Evolutionary conservation across 2,797 vertebrate genomes (phyloP).

Genomic region (Kryptopterus vitreolus): DNA sequence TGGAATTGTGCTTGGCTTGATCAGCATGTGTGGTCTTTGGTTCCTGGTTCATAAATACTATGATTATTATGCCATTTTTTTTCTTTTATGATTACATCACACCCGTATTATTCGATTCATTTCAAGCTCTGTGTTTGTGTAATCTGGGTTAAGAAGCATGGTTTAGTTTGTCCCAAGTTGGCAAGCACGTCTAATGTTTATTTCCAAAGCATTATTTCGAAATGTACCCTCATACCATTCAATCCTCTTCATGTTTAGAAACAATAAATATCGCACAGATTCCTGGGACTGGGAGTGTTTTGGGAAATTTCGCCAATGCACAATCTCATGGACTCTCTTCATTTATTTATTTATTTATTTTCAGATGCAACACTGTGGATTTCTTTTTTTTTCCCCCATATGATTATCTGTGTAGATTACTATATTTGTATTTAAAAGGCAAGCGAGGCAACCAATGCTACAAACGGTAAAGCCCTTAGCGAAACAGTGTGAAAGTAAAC

Average conservation of each 20-base stretch:
- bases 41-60: neutral
- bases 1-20: neutral
- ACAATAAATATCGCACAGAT: conserved; percentile 9
- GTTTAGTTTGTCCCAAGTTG: neutral
- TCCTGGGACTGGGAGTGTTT: conserved; percentile 8
- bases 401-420: neutral
- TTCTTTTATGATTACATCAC: neutral
- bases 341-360: neutral
- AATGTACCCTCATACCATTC: conserved; percentile 6
- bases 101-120: neutral
- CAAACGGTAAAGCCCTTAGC: neutral
- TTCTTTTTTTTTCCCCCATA: no score
- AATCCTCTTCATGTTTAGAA: conserved; percentile 1
- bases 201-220: conserved; percentile 27
- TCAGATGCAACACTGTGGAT: neutral
- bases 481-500: neutral
- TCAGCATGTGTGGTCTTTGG: neutral
- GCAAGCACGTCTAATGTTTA: neutral
- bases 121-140: neutral
- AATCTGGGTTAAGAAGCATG: neutral
- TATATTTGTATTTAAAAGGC: neutral
- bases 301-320: conserved; percentile 3
- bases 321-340: neutral
- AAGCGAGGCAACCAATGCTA: neutral
- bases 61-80: neutral